A percentile compares a stretch with the other conserved stretches of the same genome.
phyloP scores from a whole-genome alignment of 2,113 vertebrate genomes.

The Oreotrochilus melanogaster region DNA sequence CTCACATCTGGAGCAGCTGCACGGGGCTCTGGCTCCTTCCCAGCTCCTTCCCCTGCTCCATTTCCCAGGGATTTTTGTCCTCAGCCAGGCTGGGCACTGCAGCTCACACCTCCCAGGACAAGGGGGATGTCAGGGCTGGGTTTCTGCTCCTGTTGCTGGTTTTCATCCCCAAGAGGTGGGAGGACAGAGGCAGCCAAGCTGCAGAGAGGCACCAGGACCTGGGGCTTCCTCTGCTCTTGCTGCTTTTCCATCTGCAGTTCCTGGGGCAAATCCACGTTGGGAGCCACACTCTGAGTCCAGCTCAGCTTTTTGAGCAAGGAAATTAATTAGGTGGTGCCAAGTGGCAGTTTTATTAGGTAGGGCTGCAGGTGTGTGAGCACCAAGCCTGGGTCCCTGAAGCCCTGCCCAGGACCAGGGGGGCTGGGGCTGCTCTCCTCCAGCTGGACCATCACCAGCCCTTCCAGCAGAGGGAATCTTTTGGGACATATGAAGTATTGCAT shows the following conservation, averaged over 20 bases:
- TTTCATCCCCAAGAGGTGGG: background rate
- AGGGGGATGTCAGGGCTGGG: fast-evolving
- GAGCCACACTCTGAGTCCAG: fast-evolving
- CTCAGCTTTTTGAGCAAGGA: background rate
- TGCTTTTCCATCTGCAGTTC: fast-evolving
- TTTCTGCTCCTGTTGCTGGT: background rate
- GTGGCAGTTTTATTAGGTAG: background rate
- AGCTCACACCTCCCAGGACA: background rate
- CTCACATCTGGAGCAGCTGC: background rate
- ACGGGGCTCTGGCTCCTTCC: fast-evolving
- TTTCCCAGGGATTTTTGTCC: background rate
- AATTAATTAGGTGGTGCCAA: background rate
- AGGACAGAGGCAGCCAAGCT: background rate
- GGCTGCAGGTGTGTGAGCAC: background rate
- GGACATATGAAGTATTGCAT: fast-evolving
- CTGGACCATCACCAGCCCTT: background rate
- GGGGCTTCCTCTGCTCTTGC: background rate
- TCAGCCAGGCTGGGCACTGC: background rate
- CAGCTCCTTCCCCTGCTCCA: fast-evolving
- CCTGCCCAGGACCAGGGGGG: fast-evolving
- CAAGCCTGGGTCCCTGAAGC: fast-evolving
- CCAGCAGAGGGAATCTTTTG: background rate
- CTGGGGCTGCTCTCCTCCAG: background rate
- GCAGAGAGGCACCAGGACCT: background rate
- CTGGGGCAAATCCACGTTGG: fast-evolving